phyloP scores from a whole-genome alignment of 2,888 invertebrate genomes.

The Pristionchus arcanus region DNA sequence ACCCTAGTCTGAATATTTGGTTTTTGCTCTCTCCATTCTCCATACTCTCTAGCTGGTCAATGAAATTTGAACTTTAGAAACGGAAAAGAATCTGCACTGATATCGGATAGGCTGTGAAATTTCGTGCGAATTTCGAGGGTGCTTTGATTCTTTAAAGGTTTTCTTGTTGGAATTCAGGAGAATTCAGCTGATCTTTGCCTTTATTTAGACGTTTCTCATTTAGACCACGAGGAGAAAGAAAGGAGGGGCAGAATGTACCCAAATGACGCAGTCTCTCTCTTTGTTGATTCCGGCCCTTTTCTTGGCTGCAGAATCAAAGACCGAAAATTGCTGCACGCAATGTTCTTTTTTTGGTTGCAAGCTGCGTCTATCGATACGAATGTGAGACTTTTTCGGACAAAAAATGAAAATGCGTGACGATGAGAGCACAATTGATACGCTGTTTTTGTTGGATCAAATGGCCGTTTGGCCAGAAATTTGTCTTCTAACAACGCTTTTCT shows the following conservation, averaged over 20 bases:
- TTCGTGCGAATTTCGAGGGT: background rate
- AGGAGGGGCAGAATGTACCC: background rate
- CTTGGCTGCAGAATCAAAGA: background rate
- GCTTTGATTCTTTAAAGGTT: background rate
- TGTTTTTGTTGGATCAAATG: background rate
- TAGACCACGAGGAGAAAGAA: background rate
- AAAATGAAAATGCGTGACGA: too few species aligned
- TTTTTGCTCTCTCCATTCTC: background rate
- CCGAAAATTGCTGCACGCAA: too few species aligned
- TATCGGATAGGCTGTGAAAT: background rate
- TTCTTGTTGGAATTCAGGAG: background rate
- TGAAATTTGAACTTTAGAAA: background rate
- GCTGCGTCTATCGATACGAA: too few species aligned
- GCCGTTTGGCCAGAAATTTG: background rate
- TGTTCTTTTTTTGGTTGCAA: background rate
- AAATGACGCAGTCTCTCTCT: background rate
- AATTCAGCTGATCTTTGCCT: background rate
- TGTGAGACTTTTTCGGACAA: too few species aligned
- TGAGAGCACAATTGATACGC: background rate
- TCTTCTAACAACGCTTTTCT: background rate
- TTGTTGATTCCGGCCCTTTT: background rate
- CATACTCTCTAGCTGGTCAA: background rate
- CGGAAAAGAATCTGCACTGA: background rate
- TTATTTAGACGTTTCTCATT: slow-evolving; percentile 12
- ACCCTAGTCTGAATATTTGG: background rate